A percentile compares a stretch with the other conserved stretches of the same genome.
phyloP scores from a whole-genome alignment of 1,140 invertebrate species.

The Pseudomyrmex cubaensis region DNA sequence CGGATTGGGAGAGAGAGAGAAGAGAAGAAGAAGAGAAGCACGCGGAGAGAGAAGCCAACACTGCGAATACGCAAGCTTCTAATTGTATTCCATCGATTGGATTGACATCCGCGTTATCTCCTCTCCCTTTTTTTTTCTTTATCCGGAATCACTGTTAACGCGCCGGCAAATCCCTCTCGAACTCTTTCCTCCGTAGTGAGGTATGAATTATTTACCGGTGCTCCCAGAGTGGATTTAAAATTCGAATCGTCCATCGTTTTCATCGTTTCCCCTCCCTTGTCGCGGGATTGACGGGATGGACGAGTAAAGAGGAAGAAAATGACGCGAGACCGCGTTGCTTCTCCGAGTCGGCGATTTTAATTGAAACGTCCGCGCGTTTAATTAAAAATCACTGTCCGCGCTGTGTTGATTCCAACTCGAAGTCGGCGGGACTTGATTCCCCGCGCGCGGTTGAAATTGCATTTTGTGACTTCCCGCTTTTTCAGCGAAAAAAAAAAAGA shows the following conservation, averaged over 20 bases:
- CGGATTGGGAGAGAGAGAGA: not conserved
- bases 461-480: not conserved
- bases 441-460: slow-evolving; percentile 15
- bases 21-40: not conserved
- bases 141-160: slow-evolving; percentile 24
- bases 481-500: not conserved
- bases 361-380: slow-evolving; percentile 72
- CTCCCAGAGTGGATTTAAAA: no score
- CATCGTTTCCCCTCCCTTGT: no score
- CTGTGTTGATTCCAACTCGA: slow-evolving; percentile 22
- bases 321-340: slow-evolving; percentile 40
- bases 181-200: slow-evolving; percentile 9
- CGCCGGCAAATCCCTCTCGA: not conserved
- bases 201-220: slow-evolving; percentile 59
- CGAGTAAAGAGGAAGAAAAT: no score
- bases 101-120: not conserved
- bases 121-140: slow-evolving; percentile 13
- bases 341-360: slow-evolving; percentile 62
- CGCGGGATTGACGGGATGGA: no score
- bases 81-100: slow-evolving; percentile 40
- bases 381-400: slow-evolving; percentile 72
- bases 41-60: not conserved
- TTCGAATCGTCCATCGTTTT: no score
- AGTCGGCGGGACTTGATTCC: slow-evolving; percentile 33
- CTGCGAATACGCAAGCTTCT: slow-evolving; percentile 4